These are phyloP conservation scores for Hyles euphorbiae DNA, from an alignment of 1,140 invertebrate genomes.

Conservation along the genomic window DNA sequence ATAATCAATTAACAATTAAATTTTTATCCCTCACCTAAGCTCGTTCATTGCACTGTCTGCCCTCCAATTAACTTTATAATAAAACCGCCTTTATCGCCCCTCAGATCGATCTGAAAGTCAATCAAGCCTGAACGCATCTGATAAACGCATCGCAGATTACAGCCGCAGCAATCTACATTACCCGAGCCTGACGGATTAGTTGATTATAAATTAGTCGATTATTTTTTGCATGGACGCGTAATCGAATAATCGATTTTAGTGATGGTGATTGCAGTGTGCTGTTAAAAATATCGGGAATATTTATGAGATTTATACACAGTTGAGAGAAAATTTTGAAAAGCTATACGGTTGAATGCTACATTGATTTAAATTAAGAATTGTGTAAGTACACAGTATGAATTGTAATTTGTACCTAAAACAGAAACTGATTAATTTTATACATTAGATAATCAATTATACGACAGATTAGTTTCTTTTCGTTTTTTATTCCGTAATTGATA, in stretches of 20 bases:
- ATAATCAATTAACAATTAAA: slow-evolving; percentile 1
- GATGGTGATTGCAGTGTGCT: not conserved
- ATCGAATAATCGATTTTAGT: not conserved
- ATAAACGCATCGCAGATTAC: slow-evolving; percentile 12
- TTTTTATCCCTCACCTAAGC: not conserved
- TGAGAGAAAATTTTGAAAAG: too few species aligned
- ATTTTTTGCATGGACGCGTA: not conserved
- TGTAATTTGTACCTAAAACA: too few species aligned
- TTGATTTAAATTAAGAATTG: too few species aligned
- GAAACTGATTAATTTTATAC: too few species aligned
- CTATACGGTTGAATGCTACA: too few species aligned
- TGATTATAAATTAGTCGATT: slow-evolving; percentile 5
- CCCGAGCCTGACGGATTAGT: slow-evolving; percentile 4
- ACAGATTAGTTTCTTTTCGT: too few species aligned
- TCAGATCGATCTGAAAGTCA: slow-evolving; percentile 16
- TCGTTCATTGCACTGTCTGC: slow-evolving; percentile 10
- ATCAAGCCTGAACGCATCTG: slow-evolving; percentile 11
- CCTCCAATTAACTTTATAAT: slow-evolving; percentile 19
- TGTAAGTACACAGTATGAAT: too few species aligned
- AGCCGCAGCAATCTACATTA: slow-evolving; percentile 9
- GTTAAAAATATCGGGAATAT: too few species aligned
- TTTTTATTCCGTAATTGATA: too few species aligned
- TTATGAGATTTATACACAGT: too few species aligned
- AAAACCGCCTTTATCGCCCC: slow-evolving; percentile 15
- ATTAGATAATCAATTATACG: too few species aligned